Evolutionary conservation across 2,113 vertebrate genomes (phyloP), one percentile per base, ranked within the genome.

Genomic region (Neogale vison): DNA sequence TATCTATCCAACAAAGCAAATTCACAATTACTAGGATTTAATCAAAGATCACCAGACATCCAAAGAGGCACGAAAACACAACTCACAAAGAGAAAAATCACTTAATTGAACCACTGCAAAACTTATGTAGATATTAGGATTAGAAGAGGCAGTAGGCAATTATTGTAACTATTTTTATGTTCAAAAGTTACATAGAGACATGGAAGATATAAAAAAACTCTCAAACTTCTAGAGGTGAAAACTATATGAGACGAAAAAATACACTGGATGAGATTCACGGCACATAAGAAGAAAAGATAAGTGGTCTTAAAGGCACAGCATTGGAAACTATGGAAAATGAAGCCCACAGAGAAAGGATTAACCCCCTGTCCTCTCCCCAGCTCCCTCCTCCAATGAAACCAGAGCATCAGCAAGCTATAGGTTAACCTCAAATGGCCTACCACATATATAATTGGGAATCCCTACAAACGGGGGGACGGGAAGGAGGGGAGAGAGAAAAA

Each of bases 191-290:
- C 39, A 42, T 39, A 82, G 50, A 89, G 36, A 86, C 3, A n/a
- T n/a, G 42, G 42, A 89, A 88, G 7, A 67, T 39, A 87, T 42
- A 80, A 69, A 72, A 72, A 67, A 72, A 65, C 85, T 82, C 23
- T 77, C 59, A 90, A 94, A 85, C 47, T 94, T 89, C n/a, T 42
- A 50, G 29, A 86, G 59, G 34, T 88, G 20, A 93, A 83, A 89
- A 91, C 10, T 81, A 15, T 82, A 26, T 17, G 57, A 36, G 90
- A 57, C 59, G 29, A 82, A 36, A 85, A 94, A 90, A 57, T 31
- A 77, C 17, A 76, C 6, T 92, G 45, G 31, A 67, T 79, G 72
- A 88, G 79, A 82, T 79, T 95, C 79, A 72, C 18, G 31, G 15
- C 65, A 89, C 36, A 65, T 81, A 77, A 93, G 39, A 74, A 85